phyloP scores from a whole-genome alignment of 2,797 vertebrate species.

The Tadarida brasiliensis region DNA sequence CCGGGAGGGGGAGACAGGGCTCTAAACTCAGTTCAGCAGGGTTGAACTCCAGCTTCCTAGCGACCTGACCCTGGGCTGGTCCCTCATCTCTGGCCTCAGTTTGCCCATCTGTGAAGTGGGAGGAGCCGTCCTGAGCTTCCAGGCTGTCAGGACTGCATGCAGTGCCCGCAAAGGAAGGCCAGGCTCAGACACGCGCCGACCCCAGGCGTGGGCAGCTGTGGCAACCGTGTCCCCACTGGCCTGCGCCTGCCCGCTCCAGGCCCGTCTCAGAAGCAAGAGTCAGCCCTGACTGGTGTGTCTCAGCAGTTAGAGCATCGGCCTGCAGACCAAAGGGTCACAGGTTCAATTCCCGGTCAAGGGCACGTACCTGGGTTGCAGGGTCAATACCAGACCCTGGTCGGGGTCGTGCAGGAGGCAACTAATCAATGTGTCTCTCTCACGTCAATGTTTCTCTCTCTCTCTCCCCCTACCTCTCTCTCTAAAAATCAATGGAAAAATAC shows the following conservation, averaged over 20 bases:
- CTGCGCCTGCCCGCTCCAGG: neutral
- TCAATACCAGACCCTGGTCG: too few relatives aligned
- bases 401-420: too few relatives aligned
- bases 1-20: neutral
- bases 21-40: neutral
- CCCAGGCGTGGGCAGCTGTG: fast-evolving
- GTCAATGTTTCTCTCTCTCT: too few relatives aligned
- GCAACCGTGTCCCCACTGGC: too few relatives aligned
- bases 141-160: neutral
- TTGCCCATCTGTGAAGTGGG: neutral
- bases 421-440: too few relatives aligned
- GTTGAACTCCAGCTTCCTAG: neutral
- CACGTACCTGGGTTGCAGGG: too few relatives aligned
- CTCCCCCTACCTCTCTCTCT: too few relatives aligned
- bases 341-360: too few relatives aligned
- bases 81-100: neutral
- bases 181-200: fast-evolving
- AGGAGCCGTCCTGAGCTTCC: fast-evolving
- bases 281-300: neutral
- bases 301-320: too few relatives aligned
- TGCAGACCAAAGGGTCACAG: too few relatives aligned
- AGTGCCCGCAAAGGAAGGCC: neutral
- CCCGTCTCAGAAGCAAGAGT: neutral
- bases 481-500: too few relatives aligned
- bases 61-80: neutral